Conservation (phyloP, 2,797 vertebrate species). For the Pseudocheirus occidentalis region DNA sequence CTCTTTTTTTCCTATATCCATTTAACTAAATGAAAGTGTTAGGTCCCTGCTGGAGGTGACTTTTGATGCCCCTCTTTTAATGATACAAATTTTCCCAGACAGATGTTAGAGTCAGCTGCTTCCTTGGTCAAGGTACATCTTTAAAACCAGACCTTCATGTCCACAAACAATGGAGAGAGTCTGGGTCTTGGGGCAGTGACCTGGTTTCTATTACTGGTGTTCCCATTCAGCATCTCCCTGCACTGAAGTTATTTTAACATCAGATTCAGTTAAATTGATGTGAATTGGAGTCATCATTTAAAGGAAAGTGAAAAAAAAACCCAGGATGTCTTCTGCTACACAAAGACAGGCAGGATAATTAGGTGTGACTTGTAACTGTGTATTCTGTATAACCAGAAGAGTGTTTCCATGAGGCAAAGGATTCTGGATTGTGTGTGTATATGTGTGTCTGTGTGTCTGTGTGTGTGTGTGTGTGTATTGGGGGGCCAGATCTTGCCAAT, state of each 20-base stretch:
- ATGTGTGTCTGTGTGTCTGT: no score
- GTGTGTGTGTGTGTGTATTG: not conserved
- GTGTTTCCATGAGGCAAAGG: not conserved
- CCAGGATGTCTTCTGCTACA: conserved; percentile 45
- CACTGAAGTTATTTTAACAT: conserved; percentile 71
- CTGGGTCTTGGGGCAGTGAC: conserved; percentile 43
- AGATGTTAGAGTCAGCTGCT: not conserved
- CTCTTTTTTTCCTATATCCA: not conserved
- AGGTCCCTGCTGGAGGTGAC: not conserved
- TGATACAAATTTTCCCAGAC: not conserved
- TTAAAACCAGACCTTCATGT: conserved; percentile 20
- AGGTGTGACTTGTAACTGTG: not conserved
- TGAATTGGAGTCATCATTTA: conserved; percentile 56
- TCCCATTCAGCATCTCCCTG: conserved; percentile 36
- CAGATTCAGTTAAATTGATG: conserved; percentile 13
- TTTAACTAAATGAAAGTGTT: not conserved
- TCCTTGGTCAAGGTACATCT: conserved; percentile 16
- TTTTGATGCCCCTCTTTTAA: not conserved
- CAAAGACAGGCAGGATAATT: conserved; percentile 9
- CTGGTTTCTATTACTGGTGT: conserved; percentile 65
- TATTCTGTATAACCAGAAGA: conserved; percentile 22
- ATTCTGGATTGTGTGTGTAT: not conserved
- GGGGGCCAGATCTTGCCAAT: not conserved
- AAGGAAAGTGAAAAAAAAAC: not conserved
- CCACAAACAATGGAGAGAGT: conserved; percentile 35